A percentile compares a stretch with the other conserved stretches of the same genome.
phyloP scores from a whole-genome alignment of 2,797 vertebrate genomes.

The Epinephelus coioides region DNA sequence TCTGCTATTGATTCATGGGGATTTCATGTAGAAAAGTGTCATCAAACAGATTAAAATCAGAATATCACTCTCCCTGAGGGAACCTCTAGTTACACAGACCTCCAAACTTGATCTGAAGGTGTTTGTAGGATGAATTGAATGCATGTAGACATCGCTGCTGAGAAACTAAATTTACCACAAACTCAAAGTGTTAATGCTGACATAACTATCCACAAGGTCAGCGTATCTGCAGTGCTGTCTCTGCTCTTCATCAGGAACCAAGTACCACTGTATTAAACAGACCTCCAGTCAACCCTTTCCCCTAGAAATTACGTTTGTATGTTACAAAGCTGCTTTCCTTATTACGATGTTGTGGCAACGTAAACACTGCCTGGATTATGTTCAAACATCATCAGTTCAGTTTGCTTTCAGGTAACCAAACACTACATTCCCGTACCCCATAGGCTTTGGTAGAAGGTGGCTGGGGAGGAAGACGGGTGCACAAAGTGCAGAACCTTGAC shows the following conservation, averaged over 20 bases:
- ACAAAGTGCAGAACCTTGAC: too few relatives aligned
- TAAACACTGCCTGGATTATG: too few relatives aligned
- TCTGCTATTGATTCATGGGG: slow-evolving; percentile 55
- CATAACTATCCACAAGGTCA: slow-evolving; percentile 41
- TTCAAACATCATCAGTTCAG: too few relatives aligned
- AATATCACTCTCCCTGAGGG: slow-evolving; percentile 25
- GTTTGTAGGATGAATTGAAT: slow-evolving; percentile 48
- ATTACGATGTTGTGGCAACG: too few relatives aligned
- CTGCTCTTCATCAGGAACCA: slow-evolving; percentile 54
- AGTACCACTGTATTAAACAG: background rate
- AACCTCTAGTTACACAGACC: slow-evolving; percentile 23
- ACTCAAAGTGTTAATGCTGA: slow-evolving; percentile 40
- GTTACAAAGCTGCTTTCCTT: too few relatives aligned
- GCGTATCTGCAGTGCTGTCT: slow-evolving; percentile 11
- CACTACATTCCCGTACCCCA: too few relatives aligned
- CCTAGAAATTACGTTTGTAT: too few relatives aligned
- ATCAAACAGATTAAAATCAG: slow-evolving; percentile 45
- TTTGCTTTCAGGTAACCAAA: too few relatives aligned
- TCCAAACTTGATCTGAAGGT: slow-evolving; percentile 38
- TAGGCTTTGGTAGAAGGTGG: too few relatives aligned
- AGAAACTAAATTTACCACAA: slow-evolving; percentile 28
- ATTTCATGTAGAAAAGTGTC: slow-evolving; percentile 46
- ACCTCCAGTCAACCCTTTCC: background rate
- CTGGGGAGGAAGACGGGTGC: too few relatives aligned
- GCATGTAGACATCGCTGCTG: slow-evolving; percentile 35